A percentile compares a stretch with the other conserved stretches of the same genome.
Evolutionary conservation across 2,888 invertebrate species (phyloP).

Genomic region (Protodeltote pygarga): DNA sequence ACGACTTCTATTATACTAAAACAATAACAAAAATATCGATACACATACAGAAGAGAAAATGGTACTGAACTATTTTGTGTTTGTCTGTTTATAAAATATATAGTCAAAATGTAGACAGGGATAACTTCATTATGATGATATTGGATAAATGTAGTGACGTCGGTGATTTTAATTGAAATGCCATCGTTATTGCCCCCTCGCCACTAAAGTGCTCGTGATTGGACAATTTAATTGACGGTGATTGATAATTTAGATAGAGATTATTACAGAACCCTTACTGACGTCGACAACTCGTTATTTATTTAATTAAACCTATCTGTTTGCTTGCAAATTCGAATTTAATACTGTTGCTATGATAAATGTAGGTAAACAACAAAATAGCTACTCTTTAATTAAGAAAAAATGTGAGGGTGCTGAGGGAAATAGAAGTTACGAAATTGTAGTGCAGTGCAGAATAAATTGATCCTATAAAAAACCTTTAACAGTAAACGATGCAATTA

Average conservation of each 20-base stretch:
- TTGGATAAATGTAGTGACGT: conserved; percentile 53
- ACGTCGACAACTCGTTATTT: conserved; percentile 34
- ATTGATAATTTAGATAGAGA: conserved; percentile 76
- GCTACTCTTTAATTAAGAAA: conserved; percentile 18
- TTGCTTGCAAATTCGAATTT: background rate
- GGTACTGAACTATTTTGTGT: conserved; percentile 1
- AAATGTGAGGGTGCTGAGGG: conserved; percentile 8
- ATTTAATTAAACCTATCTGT: conserved; percentile 13
- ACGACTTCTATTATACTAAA: too few relatives aligned
- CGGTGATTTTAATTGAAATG: conserved; percentile 71
- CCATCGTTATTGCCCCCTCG: conserved; percentile 63
- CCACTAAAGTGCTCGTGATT: conserved; percentile 58
- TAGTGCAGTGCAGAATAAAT: conserved; percentile 30
- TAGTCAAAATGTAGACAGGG: conserved; percentile 13
- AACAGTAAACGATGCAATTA: conserved; percentile 21
- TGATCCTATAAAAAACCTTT: conserved; percentile 17
- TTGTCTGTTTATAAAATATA: conserved; percentile 5
- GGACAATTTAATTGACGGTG: conserved; percentile 71
- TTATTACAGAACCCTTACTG: conserved; percentile 54
- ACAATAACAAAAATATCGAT: too few relatives aligned
- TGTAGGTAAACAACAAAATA: conserved; percentile 11
- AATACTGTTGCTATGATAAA: conserved; percentile 10
- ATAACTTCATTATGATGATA: conserved; percentile 52
- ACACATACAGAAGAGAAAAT: too few relatives aligned
- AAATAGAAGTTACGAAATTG: conserved; percentile 36